A percentile compares a stretch with the other conserved stretches of the same genome.
Evolutionary conservation across 2,888 invertebrate species (phyloP).

Genomic region (Peribatodes rhomboidaria): DNA sequence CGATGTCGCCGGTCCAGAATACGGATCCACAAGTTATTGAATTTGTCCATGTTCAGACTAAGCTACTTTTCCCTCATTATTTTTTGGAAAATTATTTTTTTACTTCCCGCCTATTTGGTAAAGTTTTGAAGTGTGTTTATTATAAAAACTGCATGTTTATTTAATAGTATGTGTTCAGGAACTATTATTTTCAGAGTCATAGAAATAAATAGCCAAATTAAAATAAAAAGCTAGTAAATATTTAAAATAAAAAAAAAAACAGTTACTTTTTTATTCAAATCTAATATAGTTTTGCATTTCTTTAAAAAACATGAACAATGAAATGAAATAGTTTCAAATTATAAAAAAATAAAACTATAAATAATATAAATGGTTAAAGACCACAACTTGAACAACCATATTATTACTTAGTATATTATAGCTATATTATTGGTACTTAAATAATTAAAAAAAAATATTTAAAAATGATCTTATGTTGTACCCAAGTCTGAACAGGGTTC

Average conservation of each 20-base stretch:
- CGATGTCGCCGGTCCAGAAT: constrained; percentile 64
- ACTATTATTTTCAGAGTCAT: background rate
- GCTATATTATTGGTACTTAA: too few species aligned
- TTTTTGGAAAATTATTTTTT: constrained; percentile 34
- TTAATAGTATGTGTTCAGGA: background rate
- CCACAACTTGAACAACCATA: too few species aligned
- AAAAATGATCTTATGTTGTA: background rate
- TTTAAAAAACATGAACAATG: too few species aligned
- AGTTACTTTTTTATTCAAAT: background rate
- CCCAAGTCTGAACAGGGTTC: background rate
- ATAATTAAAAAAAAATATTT: too few species aligned
- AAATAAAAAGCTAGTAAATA: background rate
- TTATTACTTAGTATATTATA: too few species aligned
- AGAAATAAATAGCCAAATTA: background rate
- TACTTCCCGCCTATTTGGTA: constrained; percentile 21
- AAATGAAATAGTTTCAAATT: too few species aligned
- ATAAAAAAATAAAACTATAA: too few species aligned
- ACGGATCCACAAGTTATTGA: constrained; percentile 68
- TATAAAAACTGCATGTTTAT: background rate
- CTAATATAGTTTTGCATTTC: too few species aligned
- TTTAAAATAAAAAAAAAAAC: background rate
- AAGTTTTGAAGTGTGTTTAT: constrained; percentile 1
- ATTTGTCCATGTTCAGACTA: constrained; percentile 55
- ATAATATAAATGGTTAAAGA: too few species aligned
- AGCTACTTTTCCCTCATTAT: constrained; percentile 45